Evolutionary conservation across 2,113 vertebrate genomes (phyloP).

Genomic region (Gambusia affinis): DNA sequence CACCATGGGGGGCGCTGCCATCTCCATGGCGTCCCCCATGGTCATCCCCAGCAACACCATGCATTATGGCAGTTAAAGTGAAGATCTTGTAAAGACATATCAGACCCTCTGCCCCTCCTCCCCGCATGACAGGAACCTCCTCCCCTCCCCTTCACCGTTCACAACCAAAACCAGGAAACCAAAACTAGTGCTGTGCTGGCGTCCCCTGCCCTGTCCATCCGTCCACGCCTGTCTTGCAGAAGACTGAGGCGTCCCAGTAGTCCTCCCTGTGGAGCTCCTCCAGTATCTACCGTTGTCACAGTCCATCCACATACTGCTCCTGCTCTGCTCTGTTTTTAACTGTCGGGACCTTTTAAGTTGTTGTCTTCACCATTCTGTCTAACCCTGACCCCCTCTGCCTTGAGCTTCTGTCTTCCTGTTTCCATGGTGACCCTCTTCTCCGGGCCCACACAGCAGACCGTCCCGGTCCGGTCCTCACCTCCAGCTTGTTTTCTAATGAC

Average conservation of each 20-base stretch:
- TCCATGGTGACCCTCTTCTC: conserved; percentile 42
- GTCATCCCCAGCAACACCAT: conserved; percentile 94
- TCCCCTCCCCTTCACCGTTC: conserved; percentile 29
- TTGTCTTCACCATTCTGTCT: neutral
- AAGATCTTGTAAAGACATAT: conserved; percentile 41
- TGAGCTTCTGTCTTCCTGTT: conserved; percentile 19
- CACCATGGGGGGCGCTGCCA: conserved; percentile 93
- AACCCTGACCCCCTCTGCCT: too few species aligned
- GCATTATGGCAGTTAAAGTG: conserved; percentile 92
- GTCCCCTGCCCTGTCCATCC: conserved; percentile 61
- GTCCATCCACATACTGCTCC: conserved; percentile 5
- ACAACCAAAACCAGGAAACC: conserved; percentile 84
- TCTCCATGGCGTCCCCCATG: conserved; percentile 96
- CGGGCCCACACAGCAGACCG: neutral
- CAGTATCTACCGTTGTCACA: neutral
- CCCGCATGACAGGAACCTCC: conserved; percentile 66
- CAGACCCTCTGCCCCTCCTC: conserved; percentile 19
- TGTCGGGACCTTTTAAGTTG: conserved; percentile 6
- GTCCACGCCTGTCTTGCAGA: conserved; percentile 59
- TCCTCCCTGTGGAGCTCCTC: neutral
- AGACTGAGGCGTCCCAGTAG: neutral
- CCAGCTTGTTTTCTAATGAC: too few species aligned
- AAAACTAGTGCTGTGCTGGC: conserved; percentile 78
- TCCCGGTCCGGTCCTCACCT: neutral
- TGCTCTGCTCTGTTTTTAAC: neutral